Evolutionary conservation across 2,113 vertebrate genomes (phyloP).

Genomic region (Salvelinus sp.): DNA sequence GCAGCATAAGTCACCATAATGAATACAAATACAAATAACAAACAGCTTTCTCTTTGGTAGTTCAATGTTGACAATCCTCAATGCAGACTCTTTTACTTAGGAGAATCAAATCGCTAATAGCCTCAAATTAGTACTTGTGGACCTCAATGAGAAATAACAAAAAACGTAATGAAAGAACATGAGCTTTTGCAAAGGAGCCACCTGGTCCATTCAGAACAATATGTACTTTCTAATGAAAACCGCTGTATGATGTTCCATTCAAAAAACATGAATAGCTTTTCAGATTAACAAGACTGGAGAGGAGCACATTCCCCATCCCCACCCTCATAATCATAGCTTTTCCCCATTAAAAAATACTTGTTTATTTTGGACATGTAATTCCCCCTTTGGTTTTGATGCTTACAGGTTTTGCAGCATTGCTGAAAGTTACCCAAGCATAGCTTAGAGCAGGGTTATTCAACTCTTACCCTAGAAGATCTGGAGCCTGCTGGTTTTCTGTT

Average conservation of each 20-base stretch:
- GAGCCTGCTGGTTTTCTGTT: too few species aligned
- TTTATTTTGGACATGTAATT: neutral
- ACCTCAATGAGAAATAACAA: neutral
- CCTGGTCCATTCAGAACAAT: slow-evolving; percentile 2
- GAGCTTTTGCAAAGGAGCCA: neutral
- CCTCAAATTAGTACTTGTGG: neutral
- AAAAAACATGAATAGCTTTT: neutral
- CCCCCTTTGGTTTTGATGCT: neutral
- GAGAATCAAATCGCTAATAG: neutral
- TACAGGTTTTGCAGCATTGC: too few species aligned
- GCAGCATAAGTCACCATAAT: too few species aligned
- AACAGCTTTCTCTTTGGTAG: neutral
- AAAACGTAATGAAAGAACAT: neutral
- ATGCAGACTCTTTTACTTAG: neutral
- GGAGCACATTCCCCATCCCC: neutral
- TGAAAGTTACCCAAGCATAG: too few species aligned
- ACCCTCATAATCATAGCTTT: neutral
- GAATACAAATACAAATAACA: neutral
- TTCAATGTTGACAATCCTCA: neutral
- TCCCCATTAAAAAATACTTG: neutral
- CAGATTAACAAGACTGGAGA: neutral
- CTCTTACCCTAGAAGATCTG: too few species aligned
- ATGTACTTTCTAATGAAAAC: slow-evolving; percentile 3
- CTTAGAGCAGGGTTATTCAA: too few species aligned
- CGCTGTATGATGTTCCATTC: neutral